Conservation (phyloP, 2,888 invertebrate genomes). For the Rutpela maculata region DNA sequence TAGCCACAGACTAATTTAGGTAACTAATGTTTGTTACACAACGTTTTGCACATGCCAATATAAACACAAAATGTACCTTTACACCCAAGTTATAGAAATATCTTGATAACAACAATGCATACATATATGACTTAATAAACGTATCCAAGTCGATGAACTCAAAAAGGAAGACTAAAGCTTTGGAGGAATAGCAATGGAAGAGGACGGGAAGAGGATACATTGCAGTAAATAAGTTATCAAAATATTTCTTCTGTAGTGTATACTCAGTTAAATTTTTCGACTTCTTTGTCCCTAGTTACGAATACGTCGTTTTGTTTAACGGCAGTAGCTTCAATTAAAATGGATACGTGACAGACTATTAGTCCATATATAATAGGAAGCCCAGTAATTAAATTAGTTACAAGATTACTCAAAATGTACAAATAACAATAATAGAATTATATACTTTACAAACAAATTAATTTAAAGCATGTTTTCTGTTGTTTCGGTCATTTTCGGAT, state of each 20-base stretch:
- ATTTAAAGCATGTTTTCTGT: neutral
- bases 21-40: constrained; percentile 63
- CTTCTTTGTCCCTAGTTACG: constrained; percentile 4
- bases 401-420: constrained; percentile 35
- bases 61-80: constrained; percentile 55
- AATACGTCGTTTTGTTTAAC: neutral
- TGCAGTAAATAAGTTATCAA: constrained; percentile 40
- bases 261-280: constrained; percentile 65
- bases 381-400: constrained; percentile 63
- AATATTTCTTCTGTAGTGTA: constrained; percentile 55
- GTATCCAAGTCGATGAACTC: neutral
- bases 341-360: constrained; percentile 30
- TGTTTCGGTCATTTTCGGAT: constrained; percentile 16
- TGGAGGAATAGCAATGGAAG: neutral
- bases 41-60: constrained; percentile 63
- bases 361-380: constrained; percentile 59
- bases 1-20: constrained; percentile 64
- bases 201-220: neutral
- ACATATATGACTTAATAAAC: neutral
- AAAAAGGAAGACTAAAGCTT: constrained; percentile 1
- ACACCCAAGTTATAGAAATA: constrained; percentile 30
- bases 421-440: constrained; percentile 55
- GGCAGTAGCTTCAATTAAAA: constrained; percentile 25
- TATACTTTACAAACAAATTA: constrained; percentile 57
- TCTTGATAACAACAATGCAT: constrained; percentile 14